Percentiles rank a stretch among this genome's conserved stretches.
Conservation (phyloP, 2,888 invertebrate genomes). For the Holacanthella duospinosa region DNA sequence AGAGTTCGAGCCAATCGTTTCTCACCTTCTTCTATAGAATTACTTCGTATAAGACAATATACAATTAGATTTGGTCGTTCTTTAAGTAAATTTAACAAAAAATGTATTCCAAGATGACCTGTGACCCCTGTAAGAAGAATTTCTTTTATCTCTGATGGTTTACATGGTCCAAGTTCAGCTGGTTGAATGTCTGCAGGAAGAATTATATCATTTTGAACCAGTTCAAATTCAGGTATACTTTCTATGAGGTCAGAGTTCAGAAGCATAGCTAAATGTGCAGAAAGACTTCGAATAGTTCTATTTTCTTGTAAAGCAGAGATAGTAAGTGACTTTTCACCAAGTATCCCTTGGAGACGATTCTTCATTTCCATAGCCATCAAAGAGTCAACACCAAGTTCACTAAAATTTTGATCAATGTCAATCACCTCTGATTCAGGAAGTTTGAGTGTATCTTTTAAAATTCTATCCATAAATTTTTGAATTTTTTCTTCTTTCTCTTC, state of each 20-base stretch:
- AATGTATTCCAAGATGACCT: slow-evolving; percentile 24
- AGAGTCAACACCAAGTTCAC: not conserved
- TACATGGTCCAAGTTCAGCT: not conserved
- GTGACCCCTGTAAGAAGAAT: slow-evolving; percentile 27
- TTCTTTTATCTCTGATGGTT: slow-evolving; percentile 17
- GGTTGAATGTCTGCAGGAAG: slow-evolving; percentile 18
- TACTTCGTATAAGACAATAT: slow-evolving; percentile 22
- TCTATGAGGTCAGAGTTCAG: not conserved
- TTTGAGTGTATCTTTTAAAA: not conserved
- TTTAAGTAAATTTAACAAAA: slow-evolving; percentile 13
- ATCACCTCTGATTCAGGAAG: not conserved
- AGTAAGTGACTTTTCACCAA: slow-evolving; percentile 4
- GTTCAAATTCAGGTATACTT: not conserved
- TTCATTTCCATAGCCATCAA: slow-evolving; percentile 19
- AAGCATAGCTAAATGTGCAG: not conserved
- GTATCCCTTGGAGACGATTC: slow-evolving; percentile 8
- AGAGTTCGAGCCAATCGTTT: slow-evolving; percentile 18
- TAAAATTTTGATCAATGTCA: slow-evolving; percentile 1
- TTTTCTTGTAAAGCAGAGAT: slow-evolving; percentile 3
- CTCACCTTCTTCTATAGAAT: slow-evolving; percentile 11
- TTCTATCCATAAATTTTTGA: not conserved
- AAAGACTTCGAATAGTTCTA: slow-evolving; percentile 8
- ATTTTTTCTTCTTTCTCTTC: slow-evolving; percentile 1
- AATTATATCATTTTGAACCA: slow-evolving; percentile 13
- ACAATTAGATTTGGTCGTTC: slow-evolving; percentile 14